Conservation (phyloP, 2,113 vertebrate species). For the Azemiops feae region DNA sequence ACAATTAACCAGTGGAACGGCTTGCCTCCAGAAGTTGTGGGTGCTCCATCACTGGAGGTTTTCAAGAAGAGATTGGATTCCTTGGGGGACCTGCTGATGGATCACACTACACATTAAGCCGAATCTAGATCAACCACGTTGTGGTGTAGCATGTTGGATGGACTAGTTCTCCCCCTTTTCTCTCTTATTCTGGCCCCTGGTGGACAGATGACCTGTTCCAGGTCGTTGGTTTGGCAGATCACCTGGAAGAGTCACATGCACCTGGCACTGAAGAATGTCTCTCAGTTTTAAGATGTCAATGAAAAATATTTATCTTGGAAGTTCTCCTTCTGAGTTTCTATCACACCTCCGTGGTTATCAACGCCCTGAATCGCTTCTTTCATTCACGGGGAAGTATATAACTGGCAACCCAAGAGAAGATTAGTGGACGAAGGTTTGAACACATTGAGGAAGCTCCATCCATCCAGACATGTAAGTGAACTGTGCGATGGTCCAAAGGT, state of each 20-base stretch:
- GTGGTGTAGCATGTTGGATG: not conserved
- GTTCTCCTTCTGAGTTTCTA: constrained; percentile 8
- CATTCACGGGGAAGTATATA: constrained; percentile 37
- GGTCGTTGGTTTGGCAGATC: accelerated
- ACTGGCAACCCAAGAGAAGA: constrained; percentile 6
- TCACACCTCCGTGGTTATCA: constrained; percentile 38
- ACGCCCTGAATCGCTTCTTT: constrained; percentile 34
- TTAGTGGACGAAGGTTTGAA: not conserved
- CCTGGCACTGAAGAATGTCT: accelerated
- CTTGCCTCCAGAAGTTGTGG: no score
- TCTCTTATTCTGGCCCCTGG: accelerated
- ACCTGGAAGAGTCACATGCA: not conserved
- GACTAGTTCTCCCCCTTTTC: not conserved
- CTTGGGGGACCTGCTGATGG: no score
- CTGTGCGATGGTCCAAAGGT: not conserved
- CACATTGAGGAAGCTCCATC: not conserved
- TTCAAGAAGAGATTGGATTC: no score
- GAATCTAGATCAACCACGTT: not conserved
- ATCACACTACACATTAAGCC: no score
- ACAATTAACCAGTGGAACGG: no score
- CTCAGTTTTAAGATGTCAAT: not conserved
- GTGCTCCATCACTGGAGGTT: no score
- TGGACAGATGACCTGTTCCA: accelerated
- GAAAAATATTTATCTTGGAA: constrained; percentile 53
- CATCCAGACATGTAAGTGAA: not conserved